Conservation (phyloP, 2,113 vertebrate genomes). For the Myiozetetes cayanensis region DNA sequence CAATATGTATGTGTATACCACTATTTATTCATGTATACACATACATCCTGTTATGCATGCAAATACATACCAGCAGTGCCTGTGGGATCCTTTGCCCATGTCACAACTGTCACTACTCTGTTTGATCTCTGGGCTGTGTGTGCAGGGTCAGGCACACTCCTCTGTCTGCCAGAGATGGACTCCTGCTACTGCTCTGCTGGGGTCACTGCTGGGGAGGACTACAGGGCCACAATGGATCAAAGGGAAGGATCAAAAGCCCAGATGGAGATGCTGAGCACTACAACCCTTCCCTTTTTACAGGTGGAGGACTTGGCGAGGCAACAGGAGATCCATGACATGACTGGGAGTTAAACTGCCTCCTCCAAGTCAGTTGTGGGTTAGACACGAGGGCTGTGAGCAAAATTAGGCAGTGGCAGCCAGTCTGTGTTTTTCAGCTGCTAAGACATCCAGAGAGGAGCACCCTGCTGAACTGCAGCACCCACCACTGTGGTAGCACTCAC, state of each 20-base stretch:
- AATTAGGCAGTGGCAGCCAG: not conserved
- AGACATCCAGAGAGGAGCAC: not conserved
- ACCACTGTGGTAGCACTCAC: too few relatives aligned
- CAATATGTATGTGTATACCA: too few relatives aligned
- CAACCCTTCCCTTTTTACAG: not conserved
- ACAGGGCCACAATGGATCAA: not conserved
- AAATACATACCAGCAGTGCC: not conserved
- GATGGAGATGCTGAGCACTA: not conserved
- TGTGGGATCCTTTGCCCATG: not conserved
- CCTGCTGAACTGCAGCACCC: not conserved
- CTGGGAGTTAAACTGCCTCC: not conserved
- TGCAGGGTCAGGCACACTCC: not conserved
- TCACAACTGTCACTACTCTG: accelerated
- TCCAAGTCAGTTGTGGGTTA: not conserved
- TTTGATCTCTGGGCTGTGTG: not conserved
- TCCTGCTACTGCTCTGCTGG: not conserved
- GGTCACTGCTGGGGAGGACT: not conserved
- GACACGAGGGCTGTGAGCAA: not conserved
- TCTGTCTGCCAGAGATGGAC: not conserved
- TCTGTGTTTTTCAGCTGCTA: not conserved
- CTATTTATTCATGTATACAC: not conserved
- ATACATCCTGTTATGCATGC: not conserved
- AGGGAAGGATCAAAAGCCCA: not conserved
- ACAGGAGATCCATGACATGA: not conserved
- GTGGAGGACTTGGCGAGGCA: not conserved